phyloP scores from a whole-genome alignment of 2,888 invertebrate genomes.

The Chalcosyrphus nemorum region DNA sequence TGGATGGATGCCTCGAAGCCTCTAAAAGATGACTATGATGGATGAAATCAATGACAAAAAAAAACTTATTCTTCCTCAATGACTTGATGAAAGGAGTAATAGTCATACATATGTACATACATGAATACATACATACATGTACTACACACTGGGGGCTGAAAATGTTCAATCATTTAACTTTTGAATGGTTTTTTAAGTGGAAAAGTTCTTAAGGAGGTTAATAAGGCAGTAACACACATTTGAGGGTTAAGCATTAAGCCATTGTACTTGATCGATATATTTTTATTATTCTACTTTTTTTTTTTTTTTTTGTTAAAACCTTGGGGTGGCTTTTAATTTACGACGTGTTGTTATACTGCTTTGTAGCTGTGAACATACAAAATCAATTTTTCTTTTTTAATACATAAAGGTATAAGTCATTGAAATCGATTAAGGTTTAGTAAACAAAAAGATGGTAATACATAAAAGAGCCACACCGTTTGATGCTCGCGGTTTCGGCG shows the following conservation, averaged over 20 bases:
- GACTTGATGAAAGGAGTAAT: slow-evolving; percentile 6
- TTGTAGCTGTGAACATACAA: no score
- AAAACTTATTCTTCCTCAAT: slow-evolving; percentile 9
- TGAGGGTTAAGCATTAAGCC: neutral
- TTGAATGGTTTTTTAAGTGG: neutral
- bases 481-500: no score
- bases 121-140: neutral
- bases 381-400: no score
- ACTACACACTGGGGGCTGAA: neutral
- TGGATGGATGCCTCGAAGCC: slow-evolving; percentile 37
- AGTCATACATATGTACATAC: neutral
- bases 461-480: no score
- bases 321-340: no score
- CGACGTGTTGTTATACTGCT: no score
- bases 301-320: no score
- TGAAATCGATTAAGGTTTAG: no score
- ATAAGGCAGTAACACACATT: neutral
- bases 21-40: slow-evolving; percentile 51
- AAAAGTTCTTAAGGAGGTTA: neutral
- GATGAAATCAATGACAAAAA: slow-evolving; percentile 54
- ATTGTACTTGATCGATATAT: neutral
- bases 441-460: no score
- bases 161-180: slow-evolving; percentile 7
- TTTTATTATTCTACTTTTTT: neutral
- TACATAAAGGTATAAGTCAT: no score